Conservation (phyloP, 2,113 vertebrate species). For the Anhinga anhinga region DNA sequence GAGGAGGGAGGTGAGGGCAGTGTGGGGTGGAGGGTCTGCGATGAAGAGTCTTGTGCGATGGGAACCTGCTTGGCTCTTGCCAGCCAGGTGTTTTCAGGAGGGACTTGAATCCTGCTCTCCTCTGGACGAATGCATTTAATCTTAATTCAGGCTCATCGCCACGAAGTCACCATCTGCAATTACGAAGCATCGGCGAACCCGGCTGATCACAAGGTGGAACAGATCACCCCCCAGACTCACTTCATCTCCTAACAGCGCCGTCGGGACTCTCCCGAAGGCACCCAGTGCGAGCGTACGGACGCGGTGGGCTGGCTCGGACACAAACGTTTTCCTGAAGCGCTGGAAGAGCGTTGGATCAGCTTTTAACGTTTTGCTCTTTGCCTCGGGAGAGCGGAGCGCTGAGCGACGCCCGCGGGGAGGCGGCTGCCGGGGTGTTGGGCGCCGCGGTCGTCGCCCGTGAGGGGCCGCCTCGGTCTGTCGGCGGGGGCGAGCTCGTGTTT, state of each 20-base stretch:
- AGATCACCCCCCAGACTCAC: constrained; percentile 87
- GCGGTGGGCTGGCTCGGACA: background rate
- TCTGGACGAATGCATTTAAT: background rate
- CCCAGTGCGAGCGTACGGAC: accelerated
- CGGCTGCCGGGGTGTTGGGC: background rate
- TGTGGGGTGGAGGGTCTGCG: background rate
- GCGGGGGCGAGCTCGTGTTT: background rate
- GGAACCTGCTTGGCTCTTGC: background rate
- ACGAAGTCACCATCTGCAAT: constrained; percentile 95
- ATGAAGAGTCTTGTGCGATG: no score
- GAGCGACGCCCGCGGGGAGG: accelerated
- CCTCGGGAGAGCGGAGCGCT: background rate
- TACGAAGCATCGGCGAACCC: constrained; percentile 94
- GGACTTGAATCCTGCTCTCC: no score
- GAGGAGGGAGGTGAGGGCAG: background rate
- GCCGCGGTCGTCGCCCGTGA: no score
- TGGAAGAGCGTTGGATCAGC: background rate
- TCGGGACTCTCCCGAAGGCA: background rate
- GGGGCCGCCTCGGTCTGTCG: background rate
- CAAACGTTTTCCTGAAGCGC: background rate
- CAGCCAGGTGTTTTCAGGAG: background rate
- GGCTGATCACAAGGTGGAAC: constrained; percentile 89
- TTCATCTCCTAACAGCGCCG: constrained; percentile 84
- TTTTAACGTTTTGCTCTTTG: background rate
- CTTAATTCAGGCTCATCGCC: constrained; percentile 83